phyloP scores from a whole-genome alignment of 2,888 invertebrate species.

The Tethea ocularis region DNA sequence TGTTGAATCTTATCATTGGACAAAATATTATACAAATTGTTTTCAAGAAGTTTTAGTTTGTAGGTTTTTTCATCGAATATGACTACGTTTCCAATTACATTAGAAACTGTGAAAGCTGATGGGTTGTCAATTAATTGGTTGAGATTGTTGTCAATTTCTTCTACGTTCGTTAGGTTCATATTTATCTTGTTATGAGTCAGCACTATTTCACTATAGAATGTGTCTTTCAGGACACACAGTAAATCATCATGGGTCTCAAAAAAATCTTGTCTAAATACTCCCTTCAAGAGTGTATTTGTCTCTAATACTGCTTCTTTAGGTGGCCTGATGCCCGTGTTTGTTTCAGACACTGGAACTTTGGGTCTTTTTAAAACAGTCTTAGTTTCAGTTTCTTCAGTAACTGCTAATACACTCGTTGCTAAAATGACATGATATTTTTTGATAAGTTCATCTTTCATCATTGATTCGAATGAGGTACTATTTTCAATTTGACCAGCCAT shows the following conservation, averaged over 20 bases:
- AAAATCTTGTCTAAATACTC: slow-evolving; percentile 11
- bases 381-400: background rate
- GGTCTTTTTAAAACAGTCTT: background rate
- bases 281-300: background rate
- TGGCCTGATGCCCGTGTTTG: background rate
- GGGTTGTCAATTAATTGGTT: slow-evolving; percentile 10
- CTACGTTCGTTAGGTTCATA: background rate
- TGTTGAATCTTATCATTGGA: slow-evolving; percentile 9
- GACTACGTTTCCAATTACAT: slow-evolving; percentile 12
- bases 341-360: background rate
- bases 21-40: slow-evolving; percentile 8
- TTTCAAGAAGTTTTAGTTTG: slow-evolving; percentile 12
- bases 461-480: slow-evolving; percentile 11
- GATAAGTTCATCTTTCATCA: slow-evolving; percentile 16
- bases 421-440: slow-evolving; percentile 16
- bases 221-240: slow-evolving; percentile 9
- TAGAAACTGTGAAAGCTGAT: slow-evolving; percentile 11
- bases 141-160: slow-evolving; percentile 10
- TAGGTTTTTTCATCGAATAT: slow-evolving; percentile 14
- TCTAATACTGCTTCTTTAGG: background rate
- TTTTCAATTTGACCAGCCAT: background rate
- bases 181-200: slow-evolving; percentile 12
- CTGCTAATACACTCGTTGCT: slow-evolving; percentile 7
- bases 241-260: slow-evolving; percentile 11
- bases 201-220: slow-evolving; percentile 12